phyloP scores from a whole-genome alignment of 23 tunicate species.

The Aplidium turbinatum region DNA sequence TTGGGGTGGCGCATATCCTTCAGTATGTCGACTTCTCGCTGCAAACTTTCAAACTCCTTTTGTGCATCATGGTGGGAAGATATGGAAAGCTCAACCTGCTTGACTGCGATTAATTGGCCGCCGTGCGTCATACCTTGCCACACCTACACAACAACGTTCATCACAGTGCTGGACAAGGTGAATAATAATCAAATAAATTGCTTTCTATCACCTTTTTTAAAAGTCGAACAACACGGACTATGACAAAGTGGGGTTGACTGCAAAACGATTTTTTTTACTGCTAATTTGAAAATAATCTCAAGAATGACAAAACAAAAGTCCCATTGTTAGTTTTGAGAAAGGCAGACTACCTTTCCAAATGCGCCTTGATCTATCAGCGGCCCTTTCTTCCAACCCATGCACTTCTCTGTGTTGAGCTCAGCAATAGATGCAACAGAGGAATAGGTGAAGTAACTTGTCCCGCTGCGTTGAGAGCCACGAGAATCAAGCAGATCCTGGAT shows the following conservation, averaged over 20 bases:
- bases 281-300: no score
- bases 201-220: no score
- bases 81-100: slow-evolving; percentile 73
- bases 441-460: slow-evolving; percentile 36
- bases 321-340: neutral
- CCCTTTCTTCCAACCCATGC: slow-evolving; percentile 82
- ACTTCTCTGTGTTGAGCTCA: slow-evolving; percentile 68
- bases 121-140: slow-evolving; percentile 89
- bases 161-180: no score
- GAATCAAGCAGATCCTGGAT: slow-evolving; percentile 32
- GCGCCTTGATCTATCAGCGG: slow-evolving; percentile 73
- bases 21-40: slow-evolving; percentile 82
- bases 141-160: slow-evolving; percentile 45
- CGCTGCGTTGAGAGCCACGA: slow-evolving; percentile 45
- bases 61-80: slow-evolving; percentile 36
- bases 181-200: no score
- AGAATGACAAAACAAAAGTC: no score
- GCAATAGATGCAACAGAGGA: slow-evolving; percentile 40
- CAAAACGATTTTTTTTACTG: no score
- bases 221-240: no score
- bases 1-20: slow-evolving; percentile 78
- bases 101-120: slow-evolving; percentile 88
- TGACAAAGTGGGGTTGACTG: no score
- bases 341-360: slow-evolving; percentile 81
- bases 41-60: slow-evolving; percentile 70